phyloP scores from a whole-genome alignment of 2,113 vertebrate species.

The Paratilapia polleni region DNA sequence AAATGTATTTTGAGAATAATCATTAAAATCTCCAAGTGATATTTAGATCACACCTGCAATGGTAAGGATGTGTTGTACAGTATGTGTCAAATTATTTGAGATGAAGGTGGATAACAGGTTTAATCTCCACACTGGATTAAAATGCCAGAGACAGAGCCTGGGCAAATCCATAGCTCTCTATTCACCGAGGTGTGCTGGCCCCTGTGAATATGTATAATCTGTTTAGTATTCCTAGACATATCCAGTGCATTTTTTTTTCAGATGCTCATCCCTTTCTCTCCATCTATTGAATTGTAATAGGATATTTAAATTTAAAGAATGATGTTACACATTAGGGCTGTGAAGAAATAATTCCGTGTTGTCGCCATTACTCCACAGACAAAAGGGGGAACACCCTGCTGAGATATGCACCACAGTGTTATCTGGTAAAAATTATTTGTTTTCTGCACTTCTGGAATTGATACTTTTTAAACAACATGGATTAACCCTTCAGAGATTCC shows the following conservation, averaged over 20 bases:
- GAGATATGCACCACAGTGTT: background rate
- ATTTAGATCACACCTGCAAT: background rate
- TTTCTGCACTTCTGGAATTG: background rate
- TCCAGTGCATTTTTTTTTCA: slow-evolving; percentile 80
- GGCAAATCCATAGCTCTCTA: slow-evolving; percentile 80
- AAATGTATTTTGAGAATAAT: slow-evolving; percentile 2
- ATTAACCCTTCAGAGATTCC: background rate
- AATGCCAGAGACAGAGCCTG: slow-evolving; percentile 73
- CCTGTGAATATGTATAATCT: slow-evolving; percentile 61
- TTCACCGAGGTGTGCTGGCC: slow-evolving; percentile 58
- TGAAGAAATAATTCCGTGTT: slow-evolving; percentile 42
- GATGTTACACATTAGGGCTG: slow-evolving; percentile 57
- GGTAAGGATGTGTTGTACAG: slow-evolving; percentile 24
- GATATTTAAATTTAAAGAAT: slow-evolving; percentile 70
- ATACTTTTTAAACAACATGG: slow-evolving; percentile 16
- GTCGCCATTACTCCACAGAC: slow-evolving; percentile 42
- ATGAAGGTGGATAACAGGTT: slow-evolving; percentile 68
- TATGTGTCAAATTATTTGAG: slow-evolving; percentile 56
- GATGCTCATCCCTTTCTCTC: slow-evolving; percentile 56
- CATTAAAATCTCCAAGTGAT: slow-evolving; percentile 12
- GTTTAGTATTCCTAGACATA: slow-evolving; percentile 82
- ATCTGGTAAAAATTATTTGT: slow-evolving; percentile 28
- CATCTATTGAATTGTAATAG: slow-evolving; percentile 67
- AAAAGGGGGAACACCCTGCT: slow-evolving; percentile 29
- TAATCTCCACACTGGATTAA: slow-evolving; percentile 79